These are phyloP conservation scores for Synergus gifuensis DNA, from an alignment of 2,888 invertebrate species.

Conservation along the genomic window DNA sequence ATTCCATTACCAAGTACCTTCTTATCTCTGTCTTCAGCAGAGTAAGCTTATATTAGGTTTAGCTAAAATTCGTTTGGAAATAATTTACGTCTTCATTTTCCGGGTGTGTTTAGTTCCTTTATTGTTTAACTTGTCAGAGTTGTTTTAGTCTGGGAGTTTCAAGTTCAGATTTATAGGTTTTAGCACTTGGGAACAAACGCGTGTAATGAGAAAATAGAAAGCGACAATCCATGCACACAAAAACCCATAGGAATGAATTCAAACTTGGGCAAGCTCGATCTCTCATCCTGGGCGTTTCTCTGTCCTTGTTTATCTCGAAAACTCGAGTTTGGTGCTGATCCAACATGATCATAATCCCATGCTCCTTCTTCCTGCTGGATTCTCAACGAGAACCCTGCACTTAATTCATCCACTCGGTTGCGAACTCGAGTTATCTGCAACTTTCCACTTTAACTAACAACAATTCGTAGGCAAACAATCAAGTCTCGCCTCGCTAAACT, in stretches of 20 bases:
- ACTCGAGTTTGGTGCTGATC: constrained; percentile 41
- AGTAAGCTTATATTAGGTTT: neutral
- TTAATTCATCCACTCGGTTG: constrained; percentile 54
- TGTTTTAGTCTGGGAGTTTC: neutral
- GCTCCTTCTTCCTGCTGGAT: constrained; percentile 43
- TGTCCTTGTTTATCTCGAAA: constrained; percentile 6
- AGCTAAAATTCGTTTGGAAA: neutral
- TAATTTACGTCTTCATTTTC: neutral
- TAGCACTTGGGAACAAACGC: neutral
- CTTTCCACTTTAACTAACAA: constrained; percentile 74
- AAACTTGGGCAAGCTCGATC: neutral
- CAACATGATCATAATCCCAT: constrained; percentile 50
- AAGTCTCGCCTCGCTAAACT: constrained; percentile 65
- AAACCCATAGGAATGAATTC: constrained; percentile 22
- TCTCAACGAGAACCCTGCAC: constrained; percentile 47
- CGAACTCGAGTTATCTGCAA: constrained; percentile 68
- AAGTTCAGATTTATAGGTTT: neutral
- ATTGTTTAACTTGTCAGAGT: neutral
- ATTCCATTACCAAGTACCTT: no score
- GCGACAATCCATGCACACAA: constrained; percentile 9
- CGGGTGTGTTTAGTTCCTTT: neutral
- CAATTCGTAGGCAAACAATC: constrained; percentile 73
- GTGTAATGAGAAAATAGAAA: neutral
- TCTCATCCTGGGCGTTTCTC: neutral
- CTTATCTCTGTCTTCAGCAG: no score